Base-by-base conservation (phyloP, 2,888 invertebrate species). In the Agrotis segetum region DNA sequence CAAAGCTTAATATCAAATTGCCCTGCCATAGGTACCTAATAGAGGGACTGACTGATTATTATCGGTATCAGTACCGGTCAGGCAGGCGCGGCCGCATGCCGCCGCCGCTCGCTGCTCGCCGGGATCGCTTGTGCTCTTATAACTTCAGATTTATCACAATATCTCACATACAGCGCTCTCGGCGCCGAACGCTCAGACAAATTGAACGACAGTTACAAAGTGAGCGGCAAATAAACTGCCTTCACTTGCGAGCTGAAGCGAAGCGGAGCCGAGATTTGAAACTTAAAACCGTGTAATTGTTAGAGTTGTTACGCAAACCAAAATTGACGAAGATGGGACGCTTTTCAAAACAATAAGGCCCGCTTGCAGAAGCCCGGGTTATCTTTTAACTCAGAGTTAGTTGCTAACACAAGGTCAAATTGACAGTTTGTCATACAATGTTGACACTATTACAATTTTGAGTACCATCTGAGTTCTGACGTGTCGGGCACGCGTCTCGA, bases 201-300 rank as follows among this genome's bases (percentile, higher is more conserved):
- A 76, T 77, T 77, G 66, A 72, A 59, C 62, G 72, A 77, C 72
- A 71, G 66, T 66, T 77, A 76, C 59, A 77, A 76, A 76, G 75
- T 66, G 62, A 71, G 66, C 72, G 72, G 66, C 65, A 58, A 76
- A 77, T 71, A 50, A 66, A 72, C 71, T 71, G 47, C 47, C 49
- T 55, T 55, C 49, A 49, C 59, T 67, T 49, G 67, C 47, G 16
- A 29, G 13, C 1, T n/a, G 24, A 9, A 29, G 7, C 47, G 19
- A 13, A 47, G 19, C 60, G 9, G 21, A 59, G 17, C 53, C n/a
- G 14, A 11, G 40, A 40, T 40, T 40, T 21, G 46, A n/a, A 14
- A 3, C 17, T n/a, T 29, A 16, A n/a, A 21, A 40, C 13, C 7
- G 47, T n/a, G 6, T 55, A 16, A 55, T 17, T 55, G 55, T 29